Evolutionary conservation across 1,140 invertebrate species (phyloP).

Genomic region (Pseudomyrmex pallidus): DNA sequence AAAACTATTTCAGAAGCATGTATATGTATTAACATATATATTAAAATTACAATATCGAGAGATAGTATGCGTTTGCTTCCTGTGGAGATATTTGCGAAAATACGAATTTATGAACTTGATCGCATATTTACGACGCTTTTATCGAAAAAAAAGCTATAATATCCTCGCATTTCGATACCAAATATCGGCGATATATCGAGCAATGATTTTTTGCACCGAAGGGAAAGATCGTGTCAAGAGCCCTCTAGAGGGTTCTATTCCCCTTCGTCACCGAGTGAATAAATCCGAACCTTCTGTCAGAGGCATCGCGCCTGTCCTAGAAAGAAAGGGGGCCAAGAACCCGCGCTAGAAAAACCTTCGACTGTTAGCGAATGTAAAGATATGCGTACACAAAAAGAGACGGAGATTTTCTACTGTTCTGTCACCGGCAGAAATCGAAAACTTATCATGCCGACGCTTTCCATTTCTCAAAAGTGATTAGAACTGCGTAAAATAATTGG

Average conservation of each 20-base stretch:
- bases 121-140: not conserved
- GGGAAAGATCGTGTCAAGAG: constrained; percentile 1
- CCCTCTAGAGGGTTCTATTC: not conserved
- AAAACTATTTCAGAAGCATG: not conserved
- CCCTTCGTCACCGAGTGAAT: constrained; percentile 61
- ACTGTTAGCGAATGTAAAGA: constrained; percentile 27
- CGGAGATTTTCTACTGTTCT: constrained; percentile 32
- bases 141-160: not conserved
- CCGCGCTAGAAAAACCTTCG: constrained; percentile 41
- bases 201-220: constrained; percentile 8
- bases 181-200: not conserved
- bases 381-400: constrained; percentile 54
- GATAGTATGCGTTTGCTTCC: not conserved
- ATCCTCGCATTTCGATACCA: constrained; percentile 4
- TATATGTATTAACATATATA: not conserved
- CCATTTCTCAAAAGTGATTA: constrained; percentile 33
- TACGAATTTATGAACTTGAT: not conserved
- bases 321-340: constrained; percentile 15
- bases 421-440: constrained; percentile 62
- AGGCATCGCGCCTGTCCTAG: constrained; percentile 40
- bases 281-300: constrained; percentile 62
- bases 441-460: constrained; percentile 55
- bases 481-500: constrained; percentile 40
- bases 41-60: not conserved
- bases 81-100: not conserved